Percentiles rank a stretch among this genome's conserved stretches.
phyloP scores from a whole-genome alignment of 1,140 invertebrate genomes.

The Dendroctonus ponderosae region DNA sequence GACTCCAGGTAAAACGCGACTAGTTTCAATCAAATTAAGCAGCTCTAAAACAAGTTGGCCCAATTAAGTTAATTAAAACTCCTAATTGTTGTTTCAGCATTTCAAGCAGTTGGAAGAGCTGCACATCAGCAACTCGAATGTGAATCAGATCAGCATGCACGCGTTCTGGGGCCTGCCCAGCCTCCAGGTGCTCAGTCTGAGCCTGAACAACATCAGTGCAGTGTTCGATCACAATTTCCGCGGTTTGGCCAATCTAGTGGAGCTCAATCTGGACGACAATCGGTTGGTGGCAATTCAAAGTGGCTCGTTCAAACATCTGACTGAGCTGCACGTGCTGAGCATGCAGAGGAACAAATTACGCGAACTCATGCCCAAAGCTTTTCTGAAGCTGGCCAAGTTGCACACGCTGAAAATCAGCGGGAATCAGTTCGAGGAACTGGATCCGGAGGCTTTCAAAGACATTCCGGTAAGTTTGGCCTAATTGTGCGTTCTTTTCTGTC shows the following conservation, averaged over 20 bases:
- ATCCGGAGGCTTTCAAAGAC: slow-evolving; percentile 56
- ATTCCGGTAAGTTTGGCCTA: slow-evolving; percentile 42
- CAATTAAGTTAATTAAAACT: not conserved
- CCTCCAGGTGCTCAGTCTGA: slow-evolving; percentile 67
- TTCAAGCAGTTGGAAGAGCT: slow-evolving; percentile 70
- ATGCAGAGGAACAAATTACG: slow-evolving; percentile 68
- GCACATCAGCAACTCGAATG: slow-evolving; percentile 69
- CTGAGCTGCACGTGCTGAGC: slow-evolving; percentile 64
- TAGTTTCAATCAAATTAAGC: too few species aligned
- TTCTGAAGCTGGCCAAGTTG: slow-evolving; percentile 69
- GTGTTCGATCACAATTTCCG: slow-evolving; percentile 83
- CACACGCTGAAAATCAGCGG: slow-evolving; percentile 68
- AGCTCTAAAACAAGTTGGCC: too few species aligned
- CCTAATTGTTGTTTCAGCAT: slow-evolving; percentile 48
- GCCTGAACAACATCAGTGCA: slow-evolving; percentile 72
- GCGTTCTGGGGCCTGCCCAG: slow-evolving; percentile 76
- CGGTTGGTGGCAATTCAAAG: slow-evolving; percentile 66
- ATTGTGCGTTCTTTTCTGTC: too few species aligned
- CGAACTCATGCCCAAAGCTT: slow-evolving; percentile 66
- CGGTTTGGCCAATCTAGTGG: slow-evolving; percentile 72
- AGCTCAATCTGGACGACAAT: slow-evolving; percentile 85
- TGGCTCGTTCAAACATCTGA: slow-evolving; percentile 72
- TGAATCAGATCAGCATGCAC: slow-evolving; percentile 75
- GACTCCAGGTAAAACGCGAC: too few species aligned
- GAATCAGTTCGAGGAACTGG: slow-evolving; percentile 69